Evolutionary conservation across 2,888 invertebrate genomes (phyloP).

Genomic region (Drosophila longiperda): DNA sequence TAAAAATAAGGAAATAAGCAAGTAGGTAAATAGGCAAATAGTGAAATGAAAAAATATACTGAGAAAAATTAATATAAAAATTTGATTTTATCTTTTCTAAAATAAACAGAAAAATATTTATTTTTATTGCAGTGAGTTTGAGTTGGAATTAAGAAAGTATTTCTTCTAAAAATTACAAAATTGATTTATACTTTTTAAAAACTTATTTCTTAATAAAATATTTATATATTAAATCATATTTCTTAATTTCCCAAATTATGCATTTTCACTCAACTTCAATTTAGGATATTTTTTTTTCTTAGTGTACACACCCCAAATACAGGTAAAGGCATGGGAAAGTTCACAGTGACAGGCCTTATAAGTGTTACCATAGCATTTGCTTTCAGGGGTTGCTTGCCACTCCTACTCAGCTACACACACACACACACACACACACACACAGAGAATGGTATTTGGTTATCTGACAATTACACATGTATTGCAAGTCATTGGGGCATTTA

Average conservation of each 20-base stretch:
- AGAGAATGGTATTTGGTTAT: conserved; percentile 19
- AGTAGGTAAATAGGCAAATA: not conserved
- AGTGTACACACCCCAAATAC: conserved; percentile 10
- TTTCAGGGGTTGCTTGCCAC: conserved; percentile 38
- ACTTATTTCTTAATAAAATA: not conserved
- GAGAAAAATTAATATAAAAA: not conserved
- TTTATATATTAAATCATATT: not conserved
- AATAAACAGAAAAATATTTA: too few species aligned
- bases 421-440: not conserved
- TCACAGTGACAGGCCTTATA: conserved; percentile 6
- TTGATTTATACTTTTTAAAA: not conserved
- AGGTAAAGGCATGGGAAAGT: not conserved
- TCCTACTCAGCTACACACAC: conserved; percentile 1
- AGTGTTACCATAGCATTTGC: conserved; percentile 53
- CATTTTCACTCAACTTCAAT: not conserved
- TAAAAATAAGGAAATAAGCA: conserved; percentile 22
- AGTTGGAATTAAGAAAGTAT: not conserved
- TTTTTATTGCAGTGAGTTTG: too few species aligned
- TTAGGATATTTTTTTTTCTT: not conserved
- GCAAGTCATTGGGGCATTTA: conserved; percentile 66
- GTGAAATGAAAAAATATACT: not conserved
- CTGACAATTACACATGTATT: conserved; percentile 59
- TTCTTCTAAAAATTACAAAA: not conserved
- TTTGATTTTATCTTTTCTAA: too few species aligned
- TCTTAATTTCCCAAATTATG: not conserved